Percentiles rank a stretch among this genome's conserved stretches.
Conservation (phyloP, 53 echinoderm and acorn worm species). For the Patiria pectinifera region DNA sequence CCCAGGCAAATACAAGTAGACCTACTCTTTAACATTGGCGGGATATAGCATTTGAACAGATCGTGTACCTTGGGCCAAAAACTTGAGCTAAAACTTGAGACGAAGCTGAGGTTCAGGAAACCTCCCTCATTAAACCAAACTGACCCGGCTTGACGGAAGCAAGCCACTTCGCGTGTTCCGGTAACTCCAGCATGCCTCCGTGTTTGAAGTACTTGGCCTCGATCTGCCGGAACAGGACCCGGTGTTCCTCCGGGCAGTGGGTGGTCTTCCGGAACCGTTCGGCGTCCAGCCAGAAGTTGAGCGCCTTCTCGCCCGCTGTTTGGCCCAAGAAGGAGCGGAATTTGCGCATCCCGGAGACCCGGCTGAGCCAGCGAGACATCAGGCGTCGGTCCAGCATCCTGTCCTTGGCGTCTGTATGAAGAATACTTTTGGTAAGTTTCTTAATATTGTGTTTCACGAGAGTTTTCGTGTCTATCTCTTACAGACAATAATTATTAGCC, state of each 20-base stretch:
- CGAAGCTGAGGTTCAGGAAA: too few relatives aligned
- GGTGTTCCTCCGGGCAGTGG: constrained; percentile 65
- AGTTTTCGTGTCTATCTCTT: too few relatives aligned
- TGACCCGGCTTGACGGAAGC: constrained; percentile 52
- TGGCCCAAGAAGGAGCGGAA: constrained; percentile 85
- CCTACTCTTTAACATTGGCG: too few relatives aligned
- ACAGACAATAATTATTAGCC: too few relatives aligned
- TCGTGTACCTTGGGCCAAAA: too few relatives aligned
- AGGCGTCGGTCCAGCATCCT: constrained; percentile 85
- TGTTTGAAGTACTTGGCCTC: constrained; percentile 87
- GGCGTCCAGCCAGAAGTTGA: constrained; percentile 94
- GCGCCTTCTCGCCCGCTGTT: constrained; percentile 80
- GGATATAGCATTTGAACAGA: too few relatives aligned
- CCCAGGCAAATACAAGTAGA: too few relatives aligned
- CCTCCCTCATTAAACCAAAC: not conserved
- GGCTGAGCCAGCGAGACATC: constrained; percentile 84
- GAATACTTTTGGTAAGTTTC: too few relatives aligned
- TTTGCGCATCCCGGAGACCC: constrained; percentile 93
- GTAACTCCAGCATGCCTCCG: constrained; percentile 73
- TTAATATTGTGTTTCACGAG: too few relatives aligned
- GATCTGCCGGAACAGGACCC: constrained; percentile 73
- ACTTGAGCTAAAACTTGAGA: too few relatives aligned
- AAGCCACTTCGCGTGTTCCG: constrained; percentile 70
- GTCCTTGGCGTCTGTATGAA: constrained; percentile 78
- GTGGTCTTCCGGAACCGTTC: constrained; percentile 83